phyloP scores from a whole-genome alignment of 2,113 vertebrate genomes.

The Dryoscopus gambensis region DNA sequence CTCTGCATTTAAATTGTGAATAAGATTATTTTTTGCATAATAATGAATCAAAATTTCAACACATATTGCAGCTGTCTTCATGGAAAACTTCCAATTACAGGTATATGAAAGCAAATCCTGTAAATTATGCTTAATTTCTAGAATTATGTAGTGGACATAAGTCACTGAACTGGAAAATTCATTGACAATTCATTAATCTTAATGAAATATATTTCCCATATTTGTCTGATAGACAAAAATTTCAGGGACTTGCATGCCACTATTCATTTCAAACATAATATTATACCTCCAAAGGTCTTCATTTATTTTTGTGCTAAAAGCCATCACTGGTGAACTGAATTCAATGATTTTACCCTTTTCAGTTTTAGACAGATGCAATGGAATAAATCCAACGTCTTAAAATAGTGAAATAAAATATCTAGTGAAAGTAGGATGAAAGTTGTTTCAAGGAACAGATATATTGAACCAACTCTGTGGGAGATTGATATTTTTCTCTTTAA shows the following conservation, averaged over 20 bases:
- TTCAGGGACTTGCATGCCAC: background rate
- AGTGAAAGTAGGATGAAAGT: background rate
- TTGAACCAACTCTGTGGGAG: background rate
- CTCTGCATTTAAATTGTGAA: background rate
- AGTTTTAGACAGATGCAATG: slow-evolving; percentile 2
- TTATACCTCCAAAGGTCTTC: background rate
- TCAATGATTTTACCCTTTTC: background rate
- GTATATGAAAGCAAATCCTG: background rate
- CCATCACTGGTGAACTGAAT: background rate
- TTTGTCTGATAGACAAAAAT: slow-evolving; percentile 2
- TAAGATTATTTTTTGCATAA: background rate
- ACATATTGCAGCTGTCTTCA: background rate
- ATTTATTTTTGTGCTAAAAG: slow-evolving; percentile 44
- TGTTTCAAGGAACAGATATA: background rate
- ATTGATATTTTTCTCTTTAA: background rate
- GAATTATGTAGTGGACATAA: background rate
- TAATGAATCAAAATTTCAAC: background rate
- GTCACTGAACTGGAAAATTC: slow-evolving; percentile 3
- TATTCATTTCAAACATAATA: background rate
- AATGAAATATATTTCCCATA: background rate
- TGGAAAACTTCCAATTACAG: background rate
- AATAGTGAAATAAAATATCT: background rate
- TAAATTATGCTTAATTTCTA: background rate
- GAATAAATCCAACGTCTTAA: background rate
- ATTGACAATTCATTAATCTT: slow-evolving; percentile 21